phyloP scores from a whole-genome alignment of 1,140 invertebrate genomes.

The Neelides sp. region DNA sequence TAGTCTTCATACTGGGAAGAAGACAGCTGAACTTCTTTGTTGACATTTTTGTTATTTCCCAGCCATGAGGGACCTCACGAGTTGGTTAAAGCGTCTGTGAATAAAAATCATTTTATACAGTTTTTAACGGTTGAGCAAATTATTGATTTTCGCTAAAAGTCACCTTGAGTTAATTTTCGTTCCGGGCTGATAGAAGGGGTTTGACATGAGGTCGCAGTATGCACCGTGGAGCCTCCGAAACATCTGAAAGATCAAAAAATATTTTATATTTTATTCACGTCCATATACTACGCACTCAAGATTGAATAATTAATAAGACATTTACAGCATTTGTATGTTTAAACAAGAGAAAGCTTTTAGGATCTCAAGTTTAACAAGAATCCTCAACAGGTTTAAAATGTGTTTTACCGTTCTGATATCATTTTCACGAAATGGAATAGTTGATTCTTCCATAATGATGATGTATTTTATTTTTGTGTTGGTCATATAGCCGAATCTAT shows the following conservation, averaged over 20 bases:
- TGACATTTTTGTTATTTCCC: no score
- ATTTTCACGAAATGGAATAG: slow-evolving; percentile 75
- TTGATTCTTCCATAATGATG: slow-evolving; percentile 81
- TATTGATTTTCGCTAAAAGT: no score
- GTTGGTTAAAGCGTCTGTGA: no score
- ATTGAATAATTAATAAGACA: background rate
- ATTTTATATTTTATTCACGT: slow-evolving; percentile 14
- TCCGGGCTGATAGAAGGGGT: slow-evolving; percentile 86
- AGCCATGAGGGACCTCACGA: no score
- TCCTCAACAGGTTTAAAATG: background rate
- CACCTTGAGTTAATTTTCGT: slow-evolving; percentile 68
- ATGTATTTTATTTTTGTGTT: slow-evolving; percentile 94
- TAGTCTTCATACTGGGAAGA: background rate
- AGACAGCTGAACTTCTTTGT: no score
- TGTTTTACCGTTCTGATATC: slow-evolving; percentile 74
- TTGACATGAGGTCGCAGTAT: slow-evolving; percentile 83
- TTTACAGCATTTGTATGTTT: background rate
- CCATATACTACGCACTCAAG: background rate
- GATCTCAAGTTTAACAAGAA: background rate
- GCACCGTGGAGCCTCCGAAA: slow-evolving; percentile 78
- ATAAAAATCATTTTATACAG: no score
- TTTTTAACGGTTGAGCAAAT: no score
- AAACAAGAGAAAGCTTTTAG: no score
- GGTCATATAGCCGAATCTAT: slow-evolving; percentile 92
- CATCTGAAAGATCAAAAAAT: slow-evolving; percentile 47